phyloP scores from a whole-genome alignment of 2,888 invertebrate genomes.

The Idaea biselata region DNA sequence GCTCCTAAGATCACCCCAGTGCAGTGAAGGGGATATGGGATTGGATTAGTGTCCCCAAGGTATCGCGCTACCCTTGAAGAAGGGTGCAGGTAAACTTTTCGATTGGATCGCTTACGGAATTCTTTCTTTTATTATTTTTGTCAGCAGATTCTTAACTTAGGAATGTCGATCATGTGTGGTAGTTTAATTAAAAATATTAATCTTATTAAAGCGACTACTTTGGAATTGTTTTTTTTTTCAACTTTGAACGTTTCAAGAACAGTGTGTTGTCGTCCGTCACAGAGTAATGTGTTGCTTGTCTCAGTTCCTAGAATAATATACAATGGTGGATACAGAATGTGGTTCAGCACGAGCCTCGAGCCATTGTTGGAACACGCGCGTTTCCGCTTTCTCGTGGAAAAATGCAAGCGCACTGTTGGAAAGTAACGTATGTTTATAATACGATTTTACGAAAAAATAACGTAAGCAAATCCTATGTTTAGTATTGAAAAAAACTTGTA shows the following conservation, averaged over 20 bases:
- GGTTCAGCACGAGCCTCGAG: slow-evolving; percentile 61
- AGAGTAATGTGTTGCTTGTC: slow-evolving; percentile 36
- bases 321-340: slow-evolving; percentile 64
- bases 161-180: background rate
- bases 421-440: slow-evolving; percentile 57
- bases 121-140: slow-evolving; percentile 15
- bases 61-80: slow-evolving; percentile 34
- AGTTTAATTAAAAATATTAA: no score
- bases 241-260: background rate
- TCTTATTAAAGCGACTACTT: background rate
- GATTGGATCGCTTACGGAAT: slow-evolving; percentile 20
- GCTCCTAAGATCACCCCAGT: slow-evolving; percentile 27
- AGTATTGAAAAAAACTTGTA: background rate
- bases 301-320: slow-evolving; percentile 66
- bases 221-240: background rate
- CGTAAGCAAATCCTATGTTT: slow-evolving; percentile 19
- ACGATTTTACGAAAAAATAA: slow-evolving; percentile 45
- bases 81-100: slow-evolving; percentile 35
- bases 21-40: slow-evolving; percentile 47
- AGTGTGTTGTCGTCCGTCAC: slow-evolving; percentile 1
- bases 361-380: slow-evolving; percentile 73
- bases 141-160: background rate
- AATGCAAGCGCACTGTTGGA: slow-evolving; percentile 73
- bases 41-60: slow-evolving; percentile 64
- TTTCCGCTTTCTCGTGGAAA: slow-evolving; percentile 80